Percentiles rank a stretch among this genome's conserved stretches.
Evolutionary conservation across 1,140 invertebrate species (phyloP).

Genomic region (Diachasma alloeum): DNA sequence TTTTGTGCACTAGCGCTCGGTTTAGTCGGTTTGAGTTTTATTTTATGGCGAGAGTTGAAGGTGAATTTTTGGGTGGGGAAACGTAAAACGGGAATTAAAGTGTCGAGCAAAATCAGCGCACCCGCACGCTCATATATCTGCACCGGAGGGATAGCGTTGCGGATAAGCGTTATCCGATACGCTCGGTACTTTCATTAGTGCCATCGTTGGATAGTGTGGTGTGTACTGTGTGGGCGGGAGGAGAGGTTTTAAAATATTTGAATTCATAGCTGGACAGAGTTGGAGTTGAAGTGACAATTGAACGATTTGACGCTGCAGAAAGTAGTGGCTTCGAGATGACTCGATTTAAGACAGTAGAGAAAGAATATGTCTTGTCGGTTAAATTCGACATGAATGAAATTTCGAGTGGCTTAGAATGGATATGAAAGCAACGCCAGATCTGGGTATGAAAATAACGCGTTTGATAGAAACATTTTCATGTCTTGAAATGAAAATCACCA

Average conservation of each 20-base stretch:
- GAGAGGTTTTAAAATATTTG: not conserved
- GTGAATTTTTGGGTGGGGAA: not conserved
- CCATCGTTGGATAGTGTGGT: slow-evolving; percentile 14
- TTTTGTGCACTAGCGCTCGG: not conserved
- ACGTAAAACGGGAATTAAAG: not conserved
- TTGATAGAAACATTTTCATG: no score
- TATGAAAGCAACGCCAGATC: no score
- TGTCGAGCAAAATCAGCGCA: not conserved
- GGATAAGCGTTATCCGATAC: slow-evolving; percentile 35
- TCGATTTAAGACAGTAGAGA: no score
- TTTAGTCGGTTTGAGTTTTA: no score
- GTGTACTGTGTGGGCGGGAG: not conserved
- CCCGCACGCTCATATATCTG: not conserved
- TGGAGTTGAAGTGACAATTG: not conserved
- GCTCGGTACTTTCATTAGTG: slow-evolving; percentile 29
- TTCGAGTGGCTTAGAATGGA: no score
- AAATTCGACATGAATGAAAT: no score
- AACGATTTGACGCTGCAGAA: not conserved
- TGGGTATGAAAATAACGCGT: no score
- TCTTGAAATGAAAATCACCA: no score
- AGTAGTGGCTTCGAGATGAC: not conserved
- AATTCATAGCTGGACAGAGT: not conserved
- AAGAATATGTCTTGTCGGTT: no score
- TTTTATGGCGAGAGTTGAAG: not conserved
- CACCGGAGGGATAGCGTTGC: slow-evolving; percentile 24